Conservation (phyloP, 2,113 vertebrate species). For the Sinocyclocheilus anshuiensis region DNA sequence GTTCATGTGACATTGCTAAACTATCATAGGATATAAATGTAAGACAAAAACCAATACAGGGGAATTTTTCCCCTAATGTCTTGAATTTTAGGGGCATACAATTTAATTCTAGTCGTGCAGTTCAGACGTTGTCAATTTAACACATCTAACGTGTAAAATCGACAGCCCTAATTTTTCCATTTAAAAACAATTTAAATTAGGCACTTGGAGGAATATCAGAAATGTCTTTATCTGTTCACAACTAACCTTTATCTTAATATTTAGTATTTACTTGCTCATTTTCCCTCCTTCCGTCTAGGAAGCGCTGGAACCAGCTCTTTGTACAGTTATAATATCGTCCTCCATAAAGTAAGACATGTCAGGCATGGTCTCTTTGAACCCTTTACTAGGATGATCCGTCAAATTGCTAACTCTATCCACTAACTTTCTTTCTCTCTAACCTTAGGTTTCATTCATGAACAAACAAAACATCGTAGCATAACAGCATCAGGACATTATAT, state of each 20-base stretch:
- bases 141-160: too few species aligned
- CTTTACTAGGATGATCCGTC: neutral
- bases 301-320: slow-evolving; percentile 59
- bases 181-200: neutral
- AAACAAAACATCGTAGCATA: neutral
- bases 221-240: neutral
- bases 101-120: too few species aligned
- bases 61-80: too few species aligned
- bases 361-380: neutral
- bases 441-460: slow-evolving; percentile 14
- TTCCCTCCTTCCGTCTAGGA: slow-evolving; percentile 41
- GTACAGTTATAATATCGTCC: slow-evolving; percentile 60
- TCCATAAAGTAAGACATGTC: slow-evolving; percentile 65
- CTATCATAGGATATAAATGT: too few species aligned
- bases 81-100: too few species aligned
- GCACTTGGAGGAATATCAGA: neutral
- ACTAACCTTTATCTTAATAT: slow-evolving; percentile 30
- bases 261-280: slow-evolving; percentile 28
- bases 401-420: neutral
- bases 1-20: too few species aligned
- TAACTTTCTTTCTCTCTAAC: slow-evolving; percentile 20
- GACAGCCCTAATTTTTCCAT: too few species aligned
- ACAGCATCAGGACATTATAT: neutral
- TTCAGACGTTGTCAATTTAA: too few species aligned
- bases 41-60: too few species aligned